Conservation (phyloP, 2,797 vertebrate genomes). For the Pipistrellus pygmaeus region DNA sequence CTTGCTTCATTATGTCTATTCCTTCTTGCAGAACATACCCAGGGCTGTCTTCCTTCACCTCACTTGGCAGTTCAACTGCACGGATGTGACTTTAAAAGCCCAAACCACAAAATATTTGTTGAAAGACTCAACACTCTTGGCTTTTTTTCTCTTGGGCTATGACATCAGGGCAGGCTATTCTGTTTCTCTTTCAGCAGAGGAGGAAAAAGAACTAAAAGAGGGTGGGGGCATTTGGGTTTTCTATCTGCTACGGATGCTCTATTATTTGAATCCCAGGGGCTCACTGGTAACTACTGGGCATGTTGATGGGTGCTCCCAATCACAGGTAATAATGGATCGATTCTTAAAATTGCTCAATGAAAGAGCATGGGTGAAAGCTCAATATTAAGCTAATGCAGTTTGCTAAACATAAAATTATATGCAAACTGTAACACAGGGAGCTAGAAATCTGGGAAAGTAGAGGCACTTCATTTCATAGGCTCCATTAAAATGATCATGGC, state of each 20-base stretch:
- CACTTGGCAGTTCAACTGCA: neutral
- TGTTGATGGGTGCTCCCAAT: neutral
- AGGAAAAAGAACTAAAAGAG: neutral
- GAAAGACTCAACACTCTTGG: neutral
- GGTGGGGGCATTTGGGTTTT: neutral
- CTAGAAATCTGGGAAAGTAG: neutral
- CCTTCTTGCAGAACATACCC: neutral
- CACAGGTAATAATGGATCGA: neutral
- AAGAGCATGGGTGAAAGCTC: neutral
- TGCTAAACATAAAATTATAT: neutral
- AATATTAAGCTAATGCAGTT: neutral
- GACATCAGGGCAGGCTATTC: neutral
- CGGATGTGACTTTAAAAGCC: neutral
- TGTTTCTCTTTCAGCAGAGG: neutral
- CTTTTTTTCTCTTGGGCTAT: neutral
- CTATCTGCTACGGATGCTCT: neutral
- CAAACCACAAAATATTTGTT: neutral
- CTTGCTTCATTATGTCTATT: neutral
- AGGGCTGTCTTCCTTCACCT: neutral
- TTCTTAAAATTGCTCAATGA: neutral
- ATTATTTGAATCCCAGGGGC: neutral
- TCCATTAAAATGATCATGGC: neutral
- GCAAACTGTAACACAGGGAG: neutral
- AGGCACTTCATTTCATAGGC: neutral
- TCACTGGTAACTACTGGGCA: neutral